Evolutionary conservation across 1,140 invertebrate genomes (phyloP).

Genomic region (Idris sp.): DNA sequence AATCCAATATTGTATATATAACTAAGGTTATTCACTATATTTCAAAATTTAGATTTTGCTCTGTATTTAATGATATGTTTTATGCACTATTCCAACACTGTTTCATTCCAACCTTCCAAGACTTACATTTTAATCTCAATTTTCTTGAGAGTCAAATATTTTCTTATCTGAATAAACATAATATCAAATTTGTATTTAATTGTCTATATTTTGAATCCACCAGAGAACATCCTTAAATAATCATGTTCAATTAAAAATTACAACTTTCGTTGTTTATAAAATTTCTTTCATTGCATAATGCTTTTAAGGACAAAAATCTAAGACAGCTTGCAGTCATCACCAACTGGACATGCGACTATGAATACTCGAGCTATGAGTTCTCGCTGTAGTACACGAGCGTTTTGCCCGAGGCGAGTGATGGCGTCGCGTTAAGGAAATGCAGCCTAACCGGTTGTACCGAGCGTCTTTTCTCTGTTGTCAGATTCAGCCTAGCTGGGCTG

Average conservation of each 20-base stretch:
- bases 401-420: constrained; percentile 58
- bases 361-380: constrained; percentile 49
- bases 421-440: constrained; percentile 70
- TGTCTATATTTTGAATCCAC: too few relatives aligned
- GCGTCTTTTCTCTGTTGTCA: constrained; percentile 45
- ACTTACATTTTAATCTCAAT: too few relatives aligned
- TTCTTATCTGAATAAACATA: not conserved
- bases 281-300: constrained; percentile 12
- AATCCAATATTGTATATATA: too few relatives aligned
- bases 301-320: constrained; percentile 24
- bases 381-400: constrained; percentile 51
- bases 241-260: not conserved
- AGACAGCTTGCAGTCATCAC: constrained; percentile 10
- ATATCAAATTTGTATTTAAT: too few relatives aligned
- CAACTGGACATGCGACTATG: constrained; percentile 26
- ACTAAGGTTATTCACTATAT: too few relatives aligned
- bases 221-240: too few relatives aligned
- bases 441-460: constrained; percentile 70
- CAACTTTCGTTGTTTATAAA: too few relatives aligned
- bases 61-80: too few relatives aligned
- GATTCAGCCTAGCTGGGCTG: constrained; percentile 44
- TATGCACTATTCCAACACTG: too few relatives aligned
- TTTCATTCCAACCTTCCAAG: too few relatives aligned
- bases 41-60: too few relatives aligned
- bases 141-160: too few relatives aligned